Evolutionary conservation across 1,140 invertebrate species (phyloP).

Genomic region (Proctacanthus coquilletti): DNA sequence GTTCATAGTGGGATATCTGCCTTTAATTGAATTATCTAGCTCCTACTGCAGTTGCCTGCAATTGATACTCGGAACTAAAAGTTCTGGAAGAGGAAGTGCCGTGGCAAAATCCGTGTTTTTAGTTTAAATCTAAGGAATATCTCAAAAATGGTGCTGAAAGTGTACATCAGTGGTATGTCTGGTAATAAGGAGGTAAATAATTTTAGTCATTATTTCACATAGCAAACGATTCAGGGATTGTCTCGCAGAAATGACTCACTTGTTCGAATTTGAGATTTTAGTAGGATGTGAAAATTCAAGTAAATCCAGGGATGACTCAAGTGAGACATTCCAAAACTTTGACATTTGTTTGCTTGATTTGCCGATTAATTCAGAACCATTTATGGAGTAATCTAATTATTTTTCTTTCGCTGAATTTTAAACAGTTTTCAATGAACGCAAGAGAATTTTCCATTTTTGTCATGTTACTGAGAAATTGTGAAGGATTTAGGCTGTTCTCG

Average conservation of each 20-base stretch:
- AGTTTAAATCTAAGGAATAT: too few relatives aligned
- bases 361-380: background rate
- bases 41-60: too few relatives aligned
- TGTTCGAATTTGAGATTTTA: background rate
- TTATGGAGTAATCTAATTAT: background rate
- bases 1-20: too few relatives aligned
- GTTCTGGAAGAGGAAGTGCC: too few relatives aligned
- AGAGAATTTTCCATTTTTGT: too few relatives aligned
- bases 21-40: too few relatives aligned
- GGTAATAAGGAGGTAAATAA: conserved; percentile 72
- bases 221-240: background rate
- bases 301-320: background rate
- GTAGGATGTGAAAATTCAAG: background rate
- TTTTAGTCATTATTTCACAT: background rate
- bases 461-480: too few relatives aligned
- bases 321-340: background rate
- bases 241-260: background rate
- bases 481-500: too few relatives aligned
- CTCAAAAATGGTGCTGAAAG: conserved; percentile 78
- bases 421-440: too few relatives aligned
- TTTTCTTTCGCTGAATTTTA: background rate
- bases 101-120: too few relatives aligned
- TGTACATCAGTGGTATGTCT: conserved; percentile 78
- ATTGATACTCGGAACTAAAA: too few relatives aligned
- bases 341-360: background rate